Evolutionary conservation across 2,888 invertebrate genomes (phyloP), one percentile per base, ranked within the genome.

Genomic region (Melolontha melolontha): DNA sequence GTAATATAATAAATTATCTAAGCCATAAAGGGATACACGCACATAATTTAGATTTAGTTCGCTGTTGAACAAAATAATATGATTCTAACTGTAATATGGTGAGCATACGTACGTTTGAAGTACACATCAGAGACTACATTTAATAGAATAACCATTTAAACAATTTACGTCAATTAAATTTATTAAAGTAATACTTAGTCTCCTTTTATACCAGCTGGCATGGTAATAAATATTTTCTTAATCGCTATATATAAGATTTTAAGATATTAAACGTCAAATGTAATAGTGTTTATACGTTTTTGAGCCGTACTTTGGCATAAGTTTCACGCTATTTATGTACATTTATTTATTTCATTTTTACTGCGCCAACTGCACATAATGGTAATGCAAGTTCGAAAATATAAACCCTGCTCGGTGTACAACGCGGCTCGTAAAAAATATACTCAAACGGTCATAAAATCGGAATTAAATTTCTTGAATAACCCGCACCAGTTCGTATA

Each of bases 101-200:
- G 5, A 6, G 34, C 6, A 34, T 34, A 34, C 6, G 34, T 34
- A 34, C 10, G 10, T 34, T 8, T 34, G 34, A 34, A 34, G 34
- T 34, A 34, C 34, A 34, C 34, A 34, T 34, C 34, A 34, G 34
- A 34, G 34, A 34, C 34, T 34, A 34, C 67, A 68, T 64, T 65
- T 69, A 72, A 69, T 70, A 72, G 71, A 72, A 70, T 72, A 69
- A 71, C 72, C 69, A 72, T 72, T 72, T 72, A 72, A 71, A 72
- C 71, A 72, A 72, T 72, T 71, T 72, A 72, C 66, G 72, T 70
- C 72, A 72, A 72, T 72, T 72, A 72, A 72, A 72, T 72, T 72
- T 72, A 72, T 72, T 72, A 69, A 72, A 72, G 72, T 70, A 70
- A 72, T 71, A 71, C 67, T 72, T 70, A 71, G 65, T 47, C 68